A percentile compares a stretch with the other conserved stretches of the same genome.
Evolutionary conservation across 2,888 invertebrate species (phyloP).

Genomic region (Conchocele bisecta): DNA sequence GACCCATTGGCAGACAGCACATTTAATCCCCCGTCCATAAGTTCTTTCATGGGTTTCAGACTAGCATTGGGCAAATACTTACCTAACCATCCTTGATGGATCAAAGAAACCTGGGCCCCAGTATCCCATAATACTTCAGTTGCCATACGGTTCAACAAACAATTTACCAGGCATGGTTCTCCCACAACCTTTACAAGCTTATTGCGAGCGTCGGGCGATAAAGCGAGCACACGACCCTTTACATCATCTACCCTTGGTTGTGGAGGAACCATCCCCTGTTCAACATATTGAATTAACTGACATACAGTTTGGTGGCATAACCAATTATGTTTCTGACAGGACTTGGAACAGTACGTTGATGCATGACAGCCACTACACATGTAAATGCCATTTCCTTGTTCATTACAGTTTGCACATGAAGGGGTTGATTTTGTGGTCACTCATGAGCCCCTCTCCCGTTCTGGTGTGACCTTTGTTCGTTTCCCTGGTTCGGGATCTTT

Average conservation of each 20-base stretch:
- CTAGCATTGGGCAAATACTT: neutral
- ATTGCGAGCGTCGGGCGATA: no score
- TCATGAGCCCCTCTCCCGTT: conserved; percentile 4
- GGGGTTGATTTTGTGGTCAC: no score
- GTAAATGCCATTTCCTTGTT: no score
- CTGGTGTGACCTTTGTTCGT: conserved; percentile 2
- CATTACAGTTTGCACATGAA: no score
- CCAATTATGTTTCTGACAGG: neutral
- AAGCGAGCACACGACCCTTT: no score
- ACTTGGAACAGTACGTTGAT: neutral
- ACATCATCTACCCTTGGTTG: no score
- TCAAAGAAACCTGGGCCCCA: conserved; percentile 37
- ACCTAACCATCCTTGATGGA: no score
- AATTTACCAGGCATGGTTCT: conserved; percentile 11
- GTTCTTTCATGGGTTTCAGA: neutral
- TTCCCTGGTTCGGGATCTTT: conserved; percentile 2
- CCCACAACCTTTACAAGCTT: no score
- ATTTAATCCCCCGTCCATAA: neutral
- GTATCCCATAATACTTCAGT: conserved; percentile 30
- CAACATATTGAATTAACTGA: no score
- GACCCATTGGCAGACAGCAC: conserved; percentile 9
- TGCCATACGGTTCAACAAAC: neutral
- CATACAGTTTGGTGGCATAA: no score
- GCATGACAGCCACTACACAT: conserved; percentile 2
- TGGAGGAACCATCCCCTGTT: no score